Conservation (phyloP, 2,113 vertebrate species). For the Istiophorus platypterus region DNA sequence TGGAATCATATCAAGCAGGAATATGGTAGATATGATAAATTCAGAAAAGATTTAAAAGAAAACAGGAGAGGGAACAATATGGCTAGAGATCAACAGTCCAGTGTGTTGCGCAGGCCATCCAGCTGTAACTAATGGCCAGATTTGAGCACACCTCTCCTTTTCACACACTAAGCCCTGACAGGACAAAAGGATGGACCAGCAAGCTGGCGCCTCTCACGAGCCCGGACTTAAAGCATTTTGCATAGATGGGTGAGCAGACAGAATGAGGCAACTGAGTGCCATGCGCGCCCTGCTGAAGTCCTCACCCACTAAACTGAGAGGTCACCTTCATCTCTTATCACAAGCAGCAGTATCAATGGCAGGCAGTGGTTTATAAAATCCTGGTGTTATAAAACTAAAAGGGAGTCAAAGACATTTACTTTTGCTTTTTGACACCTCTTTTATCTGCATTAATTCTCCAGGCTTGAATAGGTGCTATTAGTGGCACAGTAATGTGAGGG, state of each 20-base stretch:
- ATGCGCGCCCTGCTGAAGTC: conserved; percentile 40
- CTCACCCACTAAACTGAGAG: conserved; percentile 39
- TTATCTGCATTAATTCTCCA: conserved; percentile 53
- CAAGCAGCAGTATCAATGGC: background rate
- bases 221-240: conserved; percentile 83
- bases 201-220: conserved; percentile 72
- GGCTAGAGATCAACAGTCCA: conserved; percentile 39
- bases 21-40: background rate
- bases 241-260: conserved; percentile 85
- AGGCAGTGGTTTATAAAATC: background rate
- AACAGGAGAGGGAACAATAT: conserved; percentile 31
- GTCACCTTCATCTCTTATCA: conserved; percentile 52
- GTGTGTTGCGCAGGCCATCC: conserved; percentile 46
- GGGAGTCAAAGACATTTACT: background rate
- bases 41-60: conserved; percentile 9
- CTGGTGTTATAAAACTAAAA: background rate
- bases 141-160: conserved; percentile 73
- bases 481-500: conserved; percentile 80
- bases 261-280: conserved; percentile 81
- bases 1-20: background rate
- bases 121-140: conserved; percentile 77
- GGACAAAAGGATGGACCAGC: conserved; percentile 79
- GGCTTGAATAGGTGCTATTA: conserved; percentile 86
- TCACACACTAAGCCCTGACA: conserved; percentile 70
- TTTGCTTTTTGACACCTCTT: conserved; percentile 27